These are phyloP conservation scores for Drosophila cognata DNA, from an alignment of 2,888 invertebrate species.

Conservation along the genomic window DNA sequence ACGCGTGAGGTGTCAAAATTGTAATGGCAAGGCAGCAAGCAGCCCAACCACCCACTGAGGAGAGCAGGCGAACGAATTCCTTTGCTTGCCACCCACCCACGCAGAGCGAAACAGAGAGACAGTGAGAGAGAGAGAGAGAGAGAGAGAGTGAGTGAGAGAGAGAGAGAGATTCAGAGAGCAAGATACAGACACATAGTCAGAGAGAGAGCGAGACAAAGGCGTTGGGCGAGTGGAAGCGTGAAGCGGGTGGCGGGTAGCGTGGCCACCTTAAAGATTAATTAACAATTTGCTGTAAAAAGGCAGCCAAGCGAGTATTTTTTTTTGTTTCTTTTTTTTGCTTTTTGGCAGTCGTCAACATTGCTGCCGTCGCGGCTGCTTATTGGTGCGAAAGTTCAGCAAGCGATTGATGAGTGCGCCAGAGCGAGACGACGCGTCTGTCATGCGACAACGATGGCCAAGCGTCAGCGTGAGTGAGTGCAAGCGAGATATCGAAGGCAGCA, in stretches of 20 bases:
- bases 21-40: slow-evolving; percentile 42
- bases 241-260: slow-evolving; percentile 1
- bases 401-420: slow-evolving; percentile 60
- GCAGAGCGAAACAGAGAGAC: slow-evolving; percentile 16
- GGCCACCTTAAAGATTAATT: slow-evolving; percentile 79
- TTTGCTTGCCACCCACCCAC: slow-evolving; percentile 47
- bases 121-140: slow-evolving; percentile 11
- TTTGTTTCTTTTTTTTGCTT: slow-evolving; percentile 27
- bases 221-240: background rate
- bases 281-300: slow-evolving; percentile 77
- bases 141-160: slow-evolving; percentile 8
- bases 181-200: background rate
- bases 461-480: slow-evolving; percentile 16
- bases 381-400: slow-evolving; percentile 71
- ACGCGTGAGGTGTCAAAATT: slow-evolving; percentile 67
- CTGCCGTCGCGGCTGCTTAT: slow-evolving; percentile 66
- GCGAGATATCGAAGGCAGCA: slow-evolving; percentile 22
- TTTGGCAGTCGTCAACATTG: slow-evolving; percentile 66
- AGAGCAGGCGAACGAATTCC: slow-evolving; percentile 31
- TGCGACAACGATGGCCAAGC: slow-evolving; percentile 14
- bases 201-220: slow-evolving; percentile 21
- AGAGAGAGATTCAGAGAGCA: slow-evolving; percentile 22
- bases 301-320: slow-evolving; percentile 38
- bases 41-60: slow-evolving; percentile 38
- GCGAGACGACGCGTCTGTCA: slow-evolving; percentile 67